Base-by-base conservation (phyloP, 1,140 invertebrate species). In the Drosophila takahashii region DNA sequence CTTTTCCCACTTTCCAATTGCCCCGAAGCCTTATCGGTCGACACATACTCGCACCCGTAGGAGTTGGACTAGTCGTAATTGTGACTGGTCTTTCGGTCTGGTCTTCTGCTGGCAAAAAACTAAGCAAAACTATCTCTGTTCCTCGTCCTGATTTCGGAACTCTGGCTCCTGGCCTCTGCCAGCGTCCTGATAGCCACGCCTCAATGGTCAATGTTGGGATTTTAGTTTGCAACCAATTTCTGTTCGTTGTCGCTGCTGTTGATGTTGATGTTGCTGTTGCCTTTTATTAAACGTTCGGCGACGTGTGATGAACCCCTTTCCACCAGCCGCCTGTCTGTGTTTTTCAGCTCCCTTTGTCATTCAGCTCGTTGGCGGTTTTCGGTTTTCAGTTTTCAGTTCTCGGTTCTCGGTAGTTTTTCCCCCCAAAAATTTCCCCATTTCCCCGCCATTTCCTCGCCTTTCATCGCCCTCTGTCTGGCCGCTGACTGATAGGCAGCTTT, bases 201-300 rank as follows among this genome's bases (percentile, higher is more conserved):
- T 79, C 79, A 86, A 76, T 86, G 70, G 59, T 61, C 81, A 85
- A 74, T 85, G 64, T 57, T 77, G 73, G 64, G 22, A 54, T 71
- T 77, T 62, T 58, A 77, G 74, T 76, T 76, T 66, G 42, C 67
- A 71, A 71, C 66, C 66, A 70, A 70, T 70, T 70, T 70, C 66
- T 47, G 66, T 70, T 47, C 65, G 66, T 57, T 57, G 64, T 36
- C 47, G 16, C 42, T 51, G 48, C 50, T 52, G 15, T 65, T 52
- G 48, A 27, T 53, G 73, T 52, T 51, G 48, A 37, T 52, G 15
- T 48, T 51, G 48, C 39, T 53, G 73, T 37, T 39, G 65, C 54
- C 74, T 72, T 76, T 76, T 78, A 87, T 79, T 86, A 79, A 86
- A 81, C 48, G 74, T 51, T 74, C 58, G 57, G 16, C 34, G 59